These are phyloP conservation scores for Caerostris darwini DNA, from an alignment of 1,140 invertebrate genomes.

Conservation along the genomic window DNA sequence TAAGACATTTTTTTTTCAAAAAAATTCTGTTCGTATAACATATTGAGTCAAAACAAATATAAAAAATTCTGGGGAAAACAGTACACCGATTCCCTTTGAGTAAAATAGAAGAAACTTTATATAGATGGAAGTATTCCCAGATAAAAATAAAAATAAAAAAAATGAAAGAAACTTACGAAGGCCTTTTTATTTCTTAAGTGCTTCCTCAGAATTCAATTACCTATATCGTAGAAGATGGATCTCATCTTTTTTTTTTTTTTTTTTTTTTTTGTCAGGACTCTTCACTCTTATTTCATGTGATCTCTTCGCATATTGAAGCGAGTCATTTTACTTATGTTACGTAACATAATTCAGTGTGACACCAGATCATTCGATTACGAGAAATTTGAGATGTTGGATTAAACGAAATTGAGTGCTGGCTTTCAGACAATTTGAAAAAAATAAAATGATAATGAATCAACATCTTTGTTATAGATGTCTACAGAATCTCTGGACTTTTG, in stretches of 20 bases:
- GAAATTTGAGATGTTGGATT: too few species aligned
- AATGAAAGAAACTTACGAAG: background rate
- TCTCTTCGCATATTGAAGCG: background rate
- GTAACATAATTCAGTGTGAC: background rate
- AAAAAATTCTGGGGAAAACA: background rate
- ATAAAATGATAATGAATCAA: too few species aligned
- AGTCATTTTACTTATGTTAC: background rate
- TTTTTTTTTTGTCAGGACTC: background rate
- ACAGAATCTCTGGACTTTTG: too few species aligned
- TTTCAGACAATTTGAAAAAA: too few species aligned
- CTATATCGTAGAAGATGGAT: slow-evolving; percentile 1
- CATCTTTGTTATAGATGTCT: too few species aligned
- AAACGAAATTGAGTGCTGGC: too few species aligned
- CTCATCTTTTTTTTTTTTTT: background rate
- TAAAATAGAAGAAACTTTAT: background rate
- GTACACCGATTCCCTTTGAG: background rate
- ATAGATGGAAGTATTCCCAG: background rate
- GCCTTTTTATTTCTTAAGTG: slow-evolving; percentile 55
- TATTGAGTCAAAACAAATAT: background rate
- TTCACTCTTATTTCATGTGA: background rate
- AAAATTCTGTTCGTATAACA: background rate
- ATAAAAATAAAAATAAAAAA: background rate
- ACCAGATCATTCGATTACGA: background rate
- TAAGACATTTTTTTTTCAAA: too few species aligned
- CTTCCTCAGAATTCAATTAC: slow-evolving; percentile 34